Base-by-base conservation (phyloP, 2,888 invertebrate species). In the Sclerodermus sp. region DNA sequence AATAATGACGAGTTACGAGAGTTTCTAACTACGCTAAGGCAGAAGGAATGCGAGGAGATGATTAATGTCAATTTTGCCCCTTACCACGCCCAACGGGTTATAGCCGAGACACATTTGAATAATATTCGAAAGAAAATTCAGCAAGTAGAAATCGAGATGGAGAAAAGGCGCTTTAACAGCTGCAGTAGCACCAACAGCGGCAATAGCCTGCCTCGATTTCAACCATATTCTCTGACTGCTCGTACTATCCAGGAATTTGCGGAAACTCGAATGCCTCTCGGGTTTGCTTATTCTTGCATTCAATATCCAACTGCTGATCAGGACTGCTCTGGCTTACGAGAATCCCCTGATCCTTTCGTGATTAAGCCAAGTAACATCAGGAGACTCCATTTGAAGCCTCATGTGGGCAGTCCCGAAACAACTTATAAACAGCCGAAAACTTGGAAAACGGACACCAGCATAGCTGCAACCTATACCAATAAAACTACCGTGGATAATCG, bases 41-140 rank as follows among this genome's bases (percentile, higher is more conserved):
- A 74, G 16, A 73, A 68, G 34, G 77, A 78, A 49, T 67, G 68
- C 54, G 69, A 77, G 42, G 71, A 77, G 37, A 55, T 71, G 8
- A 64, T 71, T 4, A 76, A 74, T 47, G 44, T 68, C 0, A 73
- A 66, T 29, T 71, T 72, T 40, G 67, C 76, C 0, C 66, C 72
- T 0, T 73, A 73, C 34, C 54, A 57, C 4, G 64, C 74, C 0
- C 77, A 77, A 43, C 63, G 71, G 0, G 57, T 61, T 1, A 61
- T 75, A 14, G 70, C 71, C 1, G 70, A 76, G 42, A 58, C 62
- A 1, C 60, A 68, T 8, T 43, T 77, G 41, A 55, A 46, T 13
- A 71, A 70, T 46, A 58, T 74, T 8, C 71, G 68, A 39, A 62
- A 51, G n/a, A 76, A 77, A 50, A 73, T 77, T 8, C 44, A 44